phyloP scores from a whole-genome alignment of 2,888 invertebrate genomes.

The Ganaspis brasiliensis region DNA sequence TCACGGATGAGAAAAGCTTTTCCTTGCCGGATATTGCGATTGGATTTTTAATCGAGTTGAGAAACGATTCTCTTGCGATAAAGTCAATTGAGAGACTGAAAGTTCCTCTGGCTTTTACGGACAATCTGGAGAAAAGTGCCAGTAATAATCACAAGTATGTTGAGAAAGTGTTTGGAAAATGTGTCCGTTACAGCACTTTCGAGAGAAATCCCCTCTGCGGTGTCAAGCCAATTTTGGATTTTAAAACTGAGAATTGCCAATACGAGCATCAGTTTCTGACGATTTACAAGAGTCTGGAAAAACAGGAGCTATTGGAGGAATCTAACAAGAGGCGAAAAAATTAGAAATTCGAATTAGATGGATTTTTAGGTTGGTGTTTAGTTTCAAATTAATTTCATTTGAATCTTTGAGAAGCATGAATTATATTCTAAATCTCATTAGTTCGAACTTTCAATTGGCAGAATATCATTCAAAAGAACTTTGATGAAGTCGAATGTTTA shows the following conservation, averaged over 20 bases:
- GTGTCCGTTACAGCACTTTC: not conserved
- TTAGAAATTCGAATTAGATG: not conserved
- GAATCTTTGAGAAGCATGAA: too few relatives aligned
- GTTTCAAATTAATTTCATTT: too few relatives aligned
- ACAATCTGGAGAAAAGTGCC: not conserved
- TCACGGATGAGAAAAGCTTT: not conserved
- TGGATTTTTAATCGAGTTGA: not conserved
- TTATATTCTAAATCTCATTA: too few relatives aligned
- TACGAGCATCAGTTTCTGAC: constrained; percentile 17
- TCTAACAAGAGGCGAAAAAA: not conserved
- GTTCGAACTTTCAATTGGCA: too few relatives aligned
- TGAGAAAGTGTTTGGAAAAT: not conserved
- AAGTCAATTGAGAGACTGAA: not conserved
- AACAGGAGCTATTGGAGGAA: not conserved
- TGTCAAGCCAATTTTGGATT: constrained; percentile 16
- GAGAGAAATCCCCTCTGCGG: constrained; percentile 19
- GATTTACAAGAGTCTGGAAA: not conserved
- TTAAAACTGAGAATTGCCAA: not conserved
- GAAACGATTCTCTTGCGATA: not conserved
- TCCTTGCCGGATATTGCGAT: not conserved
- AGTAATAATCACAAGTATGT: not conserved
- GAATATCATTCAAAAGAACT: too few relatives aligned
- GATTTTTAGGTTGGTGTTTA: not conserved
- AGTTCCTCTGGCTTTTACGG: not conserved
- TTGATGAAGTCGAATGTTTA: too few relatives aligned